Conservation (phyloP, 2,888 invertebrate species). For the Micropterix aruncella region DNA sequence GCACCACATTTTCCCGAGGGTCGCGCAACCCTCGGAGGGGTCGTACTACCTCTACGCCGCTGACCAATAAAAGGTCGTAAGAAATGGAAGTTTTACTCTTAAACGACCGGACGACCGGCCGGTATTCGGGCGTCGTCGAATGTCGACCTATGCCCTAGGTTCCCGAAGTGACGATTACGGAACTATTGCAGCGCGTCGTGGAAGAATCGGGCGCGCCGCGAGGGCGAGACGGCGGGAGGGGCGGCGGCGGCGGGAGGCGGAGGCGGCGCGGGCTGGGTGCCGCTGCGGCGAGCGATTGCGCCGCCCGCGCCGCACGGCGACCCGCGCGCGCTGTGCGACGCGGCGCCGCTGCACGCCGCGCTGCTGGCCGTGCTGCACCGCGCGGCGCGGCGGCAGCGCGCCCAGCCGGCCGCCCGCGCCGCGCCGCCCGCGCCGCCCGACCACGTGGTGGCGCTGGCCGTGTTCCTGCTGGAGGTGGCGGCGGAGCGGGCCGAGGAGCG, state of each 20-base stretch:
- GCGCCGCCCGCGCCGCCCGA: slow-evolving; percentile 48
- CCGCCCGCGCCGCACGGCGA: slow-evolving; percentile 23
- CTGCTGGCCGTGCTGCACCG: slow-evolving; percentile 74
- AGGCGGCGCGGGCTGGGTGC: slow-evolving; percentile 27
- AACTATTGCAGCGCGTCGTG: slow-evolving; percentile 13
- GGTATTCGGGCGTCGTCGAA: neutral
- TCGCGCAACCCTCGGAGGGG: too few relatives aligned
- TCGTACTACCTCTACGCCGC: too few relatives aligned
- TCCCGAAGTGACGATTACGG: slow-evolving; percentile 25
- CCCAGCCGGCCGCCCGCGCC: slow-evolving; percentile 55
- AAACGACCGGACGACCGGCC: too few relatives aligned
- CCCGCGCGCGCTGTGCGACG: slow-evolving; percentile 26
- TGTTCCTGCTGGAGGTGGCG: slow-evolving; percentile 79
- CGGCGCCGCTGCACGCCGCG: slow-evolving; percentile 49
- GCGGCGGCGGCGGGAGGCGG: slow-evolving; percentile 6
- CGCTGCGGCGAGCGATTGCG: slow-evolving; percentile 21
- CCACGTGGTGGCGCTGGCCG: slow-evolving; percentile 72
- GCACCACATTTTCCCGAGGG: too few relatives aligned
- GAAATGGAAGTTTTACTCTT: too few relatives aligned
- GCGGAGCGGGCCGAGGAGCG: slow-evolving; percentile 33
- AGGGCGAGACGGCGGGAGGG: slow-evolving; percentile 7
- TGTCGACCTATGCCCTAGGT: slow-evolving; percentile 16
- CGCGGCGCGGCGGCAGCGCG: slow-evolving; percentile 50
- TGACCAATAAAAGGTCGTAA: too few relatives aligned
- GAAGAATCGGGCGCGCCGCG: slow-evolving; percentile 5